Base-by-base conservation (phyloP, 1,140 invertebrate genomes). In the Aphelinus atriplicis region DNA sequence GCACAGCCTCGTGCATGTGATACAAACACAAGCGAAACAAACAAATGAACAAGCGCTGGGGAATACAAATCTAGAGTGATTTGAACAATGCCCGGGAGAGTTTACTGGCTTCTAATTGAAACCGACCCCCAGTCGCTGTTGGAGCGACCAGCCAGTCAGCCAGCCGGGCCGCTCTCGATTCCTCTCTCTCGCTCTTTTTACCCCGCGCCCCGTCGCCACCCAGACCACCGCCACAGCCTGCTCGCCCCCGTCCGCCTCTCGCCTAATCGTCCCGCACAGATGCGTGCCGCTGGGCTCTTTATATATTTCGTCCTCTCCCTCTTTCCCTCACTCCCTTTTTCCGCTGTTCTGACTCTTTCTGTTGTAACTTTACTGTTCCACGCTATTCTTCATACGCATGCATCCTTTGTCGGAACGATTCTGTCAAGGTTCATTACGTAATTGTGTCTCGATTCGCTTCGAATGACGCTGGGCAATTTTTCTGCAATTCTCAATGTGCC, bases 51-150 rank as follows among this genome's bases (percentile, higher is more conserved):
- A 84, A 86, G 85, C 81, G 79, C 51, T 26, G 26, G 77, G 77
- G 84, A 86, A 85, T 86, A 85, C 85, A 86, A 86, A 86, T 87
- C 83, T 85, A 86, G 84, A 87, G 84, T 84, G 82, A 87, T 84
- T 86, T 84, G 86, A 87, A 88, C 86, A 87, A 86, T 87, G 83
- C 85, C 83, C 78, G 81, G 83, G 84, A 85, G 86, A 88, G 85
- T 87, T 87, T 75, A 87, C 85, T 83, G 83, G 83, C 83, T 87
- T 80, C 85, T 87, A 88, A 88, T 88, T 88, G 86, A 87, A 88
- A 86, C 82, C 84, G 81, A 83, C 5, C 67, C 82, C 82, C 79
- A 79, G 75, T 48, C 71, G 60, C 57, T 45, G 65, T 71, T 55
- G 60, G 66, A 51, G 67, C 61, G 45, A 64, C 63, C 62, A 42